These are phyloP conservation scores for Orbicella faveolata DNA, from an alignment of 64 coral and sea anemone genomes.

Conservation along the genomic window DNA sequence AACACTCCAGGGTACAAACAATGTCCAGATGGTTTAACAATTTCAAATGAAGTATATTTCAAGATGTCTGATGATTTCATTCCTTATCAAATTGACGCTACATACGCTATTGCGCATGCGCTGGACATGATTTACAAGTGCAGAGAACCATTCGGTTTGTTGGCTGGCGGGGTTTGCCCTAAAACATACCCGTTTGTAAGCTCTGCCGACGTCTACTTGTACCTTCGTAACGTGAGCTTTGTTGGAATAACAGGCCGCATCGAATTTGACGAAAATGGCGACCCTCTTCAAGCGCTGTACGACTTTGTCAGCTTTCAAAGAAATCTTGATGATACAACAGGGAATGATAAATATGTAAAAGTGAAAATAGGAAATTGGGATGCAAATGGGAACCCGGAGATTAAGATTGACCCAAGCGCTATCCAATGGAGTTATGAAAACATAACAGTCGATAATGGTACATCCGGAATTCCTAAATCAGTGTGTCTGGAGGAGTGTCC, in stretches of 20 bases:
- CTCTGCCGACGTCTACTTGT: conserved; percentile 37
- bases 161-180: conserved; percentile 40
- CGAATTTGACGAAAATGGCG: conserved; percentile 59
- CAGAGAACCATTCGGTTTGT: conserved; percentile 22
- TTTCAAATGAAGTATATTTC: conserved; percentile 10
- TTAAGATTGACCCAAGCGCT: conserved; percentile 7
- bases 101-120: conserved; percentile 66
- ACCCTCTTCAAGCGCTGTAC: conserved; percentile 59
- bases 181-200: conserved; percentile 30
- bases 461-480: conserved; percentile 48
- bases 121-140: conserved; percentile 64
- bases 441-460: background rate
- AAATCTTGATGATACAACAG: background rate
- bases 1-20: background rate
- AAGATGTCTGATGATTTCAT: conserved; percentile 67
- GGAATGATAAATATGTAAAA: conserved; percentile 31
- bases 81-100: conserved; percentile 66
- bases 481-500: conserved; percentile 61
- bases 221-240: conserved; percentile 70
- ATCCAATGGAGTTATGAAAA: conserved; percentile 55
- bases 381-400: background rate
- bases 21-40: conserved; percentile 32
- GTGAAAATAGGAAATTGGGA: conserved; percentile 59
- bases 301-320: conserved; percentile 77
- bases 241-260: conserved; percentile 49